Evolutionary conservation across 2,113 vertebrate species (phyloP).

Genomic region (Cyprinodon tularosa): DNA sequence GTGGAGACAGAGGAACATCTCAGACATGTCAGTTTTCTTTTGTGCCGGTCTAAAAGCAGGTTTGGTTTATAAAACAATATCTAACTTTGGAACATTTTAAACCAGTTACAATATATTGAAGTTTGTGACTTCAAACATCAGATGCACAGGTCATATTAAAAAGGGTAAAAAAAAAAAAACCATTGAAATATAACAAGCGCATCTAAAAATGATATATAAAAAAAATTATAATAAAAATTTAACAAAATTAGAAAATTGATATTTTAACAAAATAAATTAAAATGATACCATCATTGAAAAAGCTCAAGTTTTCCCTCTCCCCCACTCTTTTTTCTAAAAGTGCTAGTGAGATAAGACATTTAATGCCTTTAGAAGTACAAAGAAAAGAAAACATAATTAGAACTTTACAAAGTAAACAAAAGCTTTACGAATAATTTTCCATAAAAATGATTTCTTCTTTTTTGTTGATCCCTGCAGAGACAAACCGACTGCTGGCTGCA

Average conservation of each 20-base stretch:
- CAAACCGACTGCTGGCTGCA: neutral
- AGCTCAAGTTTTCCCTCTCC: neutral
- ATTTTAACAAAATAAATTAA: neutral
- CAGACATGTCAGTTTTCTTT: no score
- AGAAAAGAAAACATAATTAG: neutral
- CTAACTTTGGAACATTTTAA: no score
- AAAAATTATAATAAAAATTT: neutral
- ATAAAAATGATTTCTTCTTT: neutral
- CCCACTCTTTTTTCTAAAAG: slow-evolving; percentile 6
- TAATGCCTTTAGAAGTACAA: neutral
- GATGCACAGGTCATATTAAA: no score
- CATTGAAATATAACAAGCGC: no score
- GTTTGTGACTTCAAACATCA: no score
- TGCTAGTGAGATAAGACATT: slow-evolving; percentile 13
- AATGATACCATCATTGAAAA: neutral
- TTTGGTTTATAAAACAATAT: no score
- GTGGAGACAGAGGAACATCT: no score
- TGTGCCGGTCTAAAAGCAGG: no score
- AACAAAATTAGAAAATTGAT: neutral
- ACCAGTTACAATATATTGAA: no score
- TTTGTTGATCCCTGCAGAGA: neutral
- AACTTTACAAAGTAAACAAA: neutral
- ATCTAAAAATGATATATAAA: no score
- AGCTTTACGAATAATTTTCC: neutral
- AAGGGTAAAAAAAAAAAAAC: no score